Conservation (phyloP, 2,888 invertebrate genomes). For the Euspilapteryx auroguttella region DNA sequence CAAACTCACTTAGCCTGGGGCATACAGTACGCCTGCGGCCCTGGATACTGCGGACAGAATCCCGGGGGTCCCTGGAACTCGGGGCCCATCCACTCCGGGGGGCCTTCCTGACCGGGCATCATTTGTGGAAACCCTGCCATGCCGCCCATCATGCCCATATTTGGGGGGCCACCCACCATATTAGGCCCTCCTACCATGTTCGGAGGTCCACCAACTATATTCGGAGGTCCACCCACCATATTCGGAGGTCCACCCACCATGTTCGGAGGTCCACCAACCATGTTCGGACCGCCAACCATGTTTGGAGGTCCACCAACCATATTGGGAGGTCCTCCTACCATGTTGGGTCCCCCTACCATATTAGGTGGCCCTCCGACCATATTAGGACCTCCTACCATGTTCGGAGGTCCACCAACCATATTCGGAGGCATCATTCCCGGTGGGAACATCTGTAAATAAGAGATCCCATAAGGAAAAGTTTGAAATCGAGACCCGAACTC, state of each 20-base stretch:
- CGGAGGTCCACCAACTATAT: no score
- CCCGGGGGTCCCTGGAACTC: conserved; percentile 24
- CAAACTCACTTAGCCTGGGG: conserved; percentile 46
- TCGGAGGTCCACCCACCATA: no score
- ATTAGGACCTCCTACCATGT: no score
- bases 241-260: conserved; percentile 9
- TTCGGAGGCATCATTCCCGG: conserved; percentile 32
- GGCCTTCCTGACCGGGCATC: not conserved
- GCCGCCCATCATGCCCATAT: conserved; percentile 2
- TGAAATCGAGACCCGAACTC: no score
- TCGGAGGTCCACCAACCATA: no score
- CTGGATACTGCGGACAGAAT: conserved; percentile 32
- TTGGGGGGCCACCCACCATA: conserved; percentile 9
- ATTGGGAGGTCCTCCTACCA: no score
- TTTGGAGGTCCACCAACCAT: no score
- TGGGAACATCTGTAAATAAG: conserved; percentile 34
- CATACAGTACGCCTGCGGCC: conserved; percentile 34
- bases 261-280: conserved; percentile 4
- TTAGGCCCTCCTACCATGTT: conserved; percentile 8
- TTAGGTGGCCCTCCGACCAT: no score
- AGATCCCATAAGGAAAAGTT: no score
- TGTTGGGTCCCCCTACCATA: no score
- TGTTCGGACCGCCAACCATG: no score
- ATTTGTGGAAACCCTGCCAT: no score
- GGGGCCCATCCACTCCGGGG: conserved; percentile 2